phyloP scores from a whole-genome alignment of 1,140 invertebrate species.

The Vanessa tameamea region DNA sequence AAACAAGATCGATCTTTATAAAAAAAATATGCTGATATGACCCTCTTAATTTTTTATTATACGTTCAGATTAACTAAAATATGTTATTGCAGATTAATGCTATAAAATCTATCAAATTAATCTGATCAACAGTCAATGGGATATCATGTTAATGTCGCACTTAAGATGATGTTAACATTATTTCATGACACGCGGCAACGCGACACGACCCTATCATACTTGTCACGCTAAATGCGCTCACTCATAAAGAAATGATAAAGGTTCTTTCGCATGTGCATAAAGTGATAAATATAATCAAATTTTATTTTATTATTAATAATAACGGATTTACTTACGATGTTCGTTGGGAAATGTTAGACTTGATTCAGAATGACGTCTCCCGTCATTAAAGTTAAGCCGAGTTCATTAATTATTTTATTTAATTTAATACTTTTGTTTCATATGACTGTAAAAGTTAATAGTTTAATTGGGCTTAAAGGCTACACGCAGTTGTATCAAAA shows the following conservation, averaged over 20 bases:
- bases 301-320: not conserved
- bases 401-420: too few relatives aligned
- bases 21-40: not conserved
- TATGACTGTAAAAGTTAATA: too few relatives aligned
- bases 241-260: conserved; percentile 7
- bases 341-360: not conserved
- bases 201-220: not conserved
- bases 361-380: too few relatives aligned
- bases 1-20: not conserved
- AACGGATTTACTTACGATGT: too few relatives aligned
- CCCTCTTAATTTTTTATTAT: not conserved
- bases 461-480: too few relatives aligned
- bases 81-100: not conserved
- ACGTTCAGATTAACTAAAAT: not conserved
- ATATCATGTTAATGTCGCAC: conserved; percentile 1
- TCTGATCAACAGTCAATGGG: conserved; percentile 7
- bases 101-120: conserved; percentile 12
- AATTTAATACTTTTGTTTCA: too few relatives aligned
- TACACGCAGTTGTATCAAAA: too few relatives aligned
- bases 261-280: not conserved
- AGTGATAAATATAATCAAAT: not conserved
- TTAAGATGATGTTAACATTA: conserved; percentile 15
- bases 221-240: not conserved
- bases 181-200: conserved; percentile 1
- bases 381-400: too few relatives aligned